phyloP scores from a whole-genome alignment of 2,797 vertebrate genomes.

The Peromyscus melanophrys region DNA sequence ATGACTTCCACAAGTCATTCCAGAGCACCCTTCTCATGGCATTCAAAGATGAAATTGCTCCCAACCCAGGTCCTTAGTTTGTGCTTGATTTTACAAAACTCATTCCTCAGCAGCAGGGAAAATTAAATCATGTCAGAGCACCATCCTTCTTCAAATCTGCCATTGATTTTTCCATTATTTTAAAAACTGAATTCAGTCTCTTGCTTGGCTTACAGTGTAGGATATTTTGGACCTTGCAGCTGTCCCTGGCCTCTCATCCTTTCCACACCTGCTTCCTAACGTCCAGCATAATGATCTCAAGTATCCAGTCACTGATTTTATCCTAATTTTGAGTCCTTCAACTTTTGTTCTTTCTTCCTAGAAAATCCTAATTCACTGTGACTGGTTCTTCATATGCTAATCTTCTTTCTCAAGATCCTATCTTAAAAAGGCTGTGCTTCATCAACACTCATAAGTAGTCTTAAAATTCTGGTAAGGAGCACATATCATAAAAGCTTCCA shows the following conservation, averaged over 20 bases:
- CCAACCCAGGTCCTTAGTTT: not conserved
- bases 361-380: not conserved
- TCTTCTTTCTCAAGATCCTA: not conserved
- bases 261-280: not conserved
- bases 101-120: not conserved
- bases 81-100: not conserved
- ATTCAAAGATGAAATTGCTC: not conserved
- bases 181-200: not conserved
- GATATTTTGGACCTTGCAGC: not conserved
- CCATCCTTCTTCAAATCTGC: not conserved
- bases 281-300: not conserved
- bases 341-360: not conserved
- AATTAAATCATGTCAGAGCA: not conserved
- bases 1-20: not conserved
- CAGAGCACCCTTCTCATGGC: not conserved
- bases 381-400: accelerated
- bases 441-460: not conserved
- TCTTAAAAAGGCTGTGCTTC: not conserved
- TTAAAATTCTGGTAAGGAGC: not conserved
- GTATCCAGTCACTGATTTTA: not conserved
- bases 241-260: not conserved
- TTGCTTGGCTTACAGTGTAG: not conserved
- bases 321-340: not conserved
- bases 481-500: not conserved
- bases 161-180: not conserved